phyloP scores from a whole-genome alignment of 2,888 invertebrate species.

The Acleris sparsana region DNA sequence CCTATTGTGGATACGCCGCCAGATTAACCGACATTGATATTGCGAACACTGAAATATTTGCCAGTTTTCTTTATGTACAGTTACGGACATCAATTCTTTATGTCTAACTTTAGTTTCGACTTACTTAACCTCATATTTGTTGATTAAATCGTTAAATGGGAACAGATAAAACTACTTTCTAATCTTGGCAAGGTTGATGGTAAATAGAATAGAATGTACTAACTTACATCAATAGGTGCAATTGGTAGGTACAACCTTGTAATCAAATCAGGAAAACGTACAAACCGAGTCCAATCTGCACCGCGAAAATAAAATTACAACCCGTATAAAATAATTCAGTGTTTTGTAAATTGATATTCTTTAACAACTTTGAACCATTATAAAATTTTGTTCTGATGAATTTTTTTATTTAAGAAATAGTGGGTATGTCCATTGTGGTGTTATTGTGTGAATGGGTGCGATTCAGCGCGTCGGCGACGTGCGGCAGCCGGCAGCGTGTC shows the following conservation, averaged over 20 bases:
- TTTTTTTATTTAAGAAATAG: conserved; percentile 32
- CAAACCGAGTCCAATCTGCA: background rate
- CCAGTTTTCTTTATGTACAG: background rate
- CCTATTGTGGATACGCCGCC: conserved; percentile 75
- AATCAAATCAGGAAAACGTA: conserved; percentile 24
- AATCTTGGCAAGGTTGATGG: conserved; percentile 28
- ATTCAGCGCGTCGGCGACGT: conserved; percentile 79
- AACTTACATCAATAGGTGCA: conserved; percentile 17
- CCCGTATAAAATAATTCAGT: background rate
- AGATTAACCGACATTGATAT: conserved; percentile 49
- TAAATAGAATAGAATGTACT: conserved; percentile 9
- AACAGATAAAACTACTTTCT: conserved; percentile 18
- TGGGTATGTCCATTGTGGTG: conserved; percentile 48
- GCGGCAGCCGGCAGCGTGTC: conserved; percentile 72
- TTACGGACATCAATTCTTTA: too few species aligned
- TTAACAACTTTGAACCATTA: background rate
- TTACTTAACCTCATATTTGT: too few species aligned
- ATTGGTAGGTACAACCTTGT: conserved; percentile 23
- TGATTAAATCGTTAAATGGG: background rate
- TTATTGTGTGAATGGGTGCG: conserved; percentile 75
- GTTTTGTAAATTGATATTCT: too few species aligned
- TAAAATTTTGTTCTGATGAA: too few species aligned
- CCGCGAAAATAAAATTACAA: background rate
- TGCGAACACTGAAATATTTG: conserved; percentile 25
- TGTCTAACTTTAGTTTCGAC: too few species aligned